These are phyloP conservation scores for Bombus cullumanus DNA, from an alignment of 1,140 invertebrate genomes.

Conservation along the genomic window DNA sequence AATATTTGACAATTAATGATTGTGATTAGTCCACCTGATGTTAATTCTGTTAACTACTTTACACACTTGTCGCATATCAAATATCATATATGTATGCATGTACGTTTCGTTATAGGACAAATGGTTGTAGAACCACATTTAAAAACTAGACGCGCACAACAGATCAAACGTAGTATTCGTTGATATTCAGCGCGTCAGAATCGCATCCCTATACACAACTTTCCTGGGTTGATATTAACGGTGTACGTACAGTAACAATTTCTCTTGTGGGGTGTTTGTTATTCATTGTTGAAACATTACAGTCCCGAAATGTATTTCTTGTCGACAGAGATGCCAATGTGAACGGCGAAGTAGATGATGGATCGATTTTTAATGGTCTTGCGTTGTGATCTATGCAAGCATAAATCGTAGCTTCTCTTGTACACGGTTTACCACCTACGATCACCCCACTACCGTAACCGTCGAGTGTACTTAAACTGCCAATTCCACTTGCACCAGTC, in stretches of 20 bases:
- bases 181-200: slow-evolving; percentile 81
- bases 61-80: slow-evolving; percentile 29
- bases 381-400: slow-evolving; percentile 87
- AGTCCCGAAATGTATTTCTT: slow-evolving; percentile 63
- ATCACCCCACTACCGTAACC: slow-evolving; percentile 76
- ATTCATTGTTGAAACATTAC: slow-evolving; percentile 66
- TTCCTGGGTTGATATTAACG: slow-evolving; percentile 91
- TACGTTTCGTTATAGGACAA: slow-evolving; percentile 22
- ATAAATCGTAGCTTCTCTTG: slow-evolving; percentile 85
- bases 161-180: slow-evolving; percentile 82
- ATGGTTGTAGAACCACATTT: slow-evolving; percentile 7
- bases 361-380: slow-evolving; percentile 76
- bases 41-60: slow-evolving; percentile 22
- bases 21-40: slow-evolving; percentile 12
- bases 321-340: slow-evolving; percentile 72
- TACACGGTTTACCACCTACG: slow-evolving; percentile 77
- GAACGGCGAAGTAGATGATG: slow-evolving; percentile 71
- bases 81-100: slow-evolving; percentile 9
- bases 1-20: slow-evolving; percentile 5
- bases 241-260: slow-evolving; percentile 92
- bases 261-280: slow-evolving; percentile 85
- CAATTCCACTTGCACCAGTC: slow-evolving; percentile 68
- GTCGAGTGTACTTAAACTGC: slow-evolving; percentile 70
- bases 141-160: slow-evolving; percentile 48
- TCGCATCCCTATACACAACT: slow-evolving; percentile 90